Evolutionary conservation across 2,888 invertebrate species (phyloP).

Genomic region (Drepana falcataria): DNA sequence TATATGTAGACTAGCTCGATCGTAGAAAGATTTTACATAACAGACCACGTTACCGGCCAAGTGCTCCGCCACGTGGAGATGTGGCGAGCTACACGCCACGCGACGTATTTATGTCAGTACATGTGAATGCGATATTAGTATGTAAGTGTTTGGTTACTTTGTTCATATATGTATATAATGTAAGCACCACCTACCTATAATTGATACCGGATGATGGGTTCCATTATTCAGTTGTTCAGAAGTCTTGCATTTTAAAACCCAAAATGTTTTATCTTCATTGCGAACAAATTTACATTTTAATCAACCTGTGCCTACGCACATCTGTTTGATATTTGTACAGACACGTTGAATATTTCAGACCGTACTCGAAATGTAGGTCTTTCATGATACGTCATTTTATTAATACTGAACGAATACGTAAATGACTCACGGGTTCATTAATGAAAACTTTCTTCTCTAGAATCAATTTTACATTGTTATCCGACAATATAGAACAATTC

Average conservation of each 20-base stretch:
- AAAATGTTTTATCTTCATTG: constrained; percentile 4
- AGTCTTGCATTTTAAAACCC: too few species aligned
- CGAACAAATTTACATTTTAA: too few species aligned
- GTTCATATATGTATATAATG: constrained; percentile 5
- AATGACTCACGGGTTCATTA: not conserved
- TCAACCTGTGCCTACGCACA: too few species aligned
- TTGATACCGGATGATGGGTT: constrained; percentile 14
- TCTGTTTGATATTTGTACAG: too few species aligned
- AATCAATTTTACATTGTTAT: constrained; percentile 27
- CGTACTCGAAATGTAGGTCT: too few species aligned
- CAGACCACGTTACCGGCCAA: constrained; percentile 38
- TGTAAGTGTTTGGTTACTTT: constrained; percentile 29
- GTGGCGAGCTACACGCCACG: constrained; percentile 24
- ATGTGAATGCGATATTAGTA: constrained; percentile 27
- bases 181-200: constrained; percentile 5
- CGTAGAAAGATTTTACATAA: constrained; percentile 41
- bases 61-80: constrained; percentile 47
- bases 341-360: too few species aligned
- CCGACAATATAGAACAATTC: constrained; percentile 30
- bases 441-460: constrained; percentile 10
- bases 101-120: constrained; percentile 10
- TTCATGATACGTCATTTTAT: too few species aligned
- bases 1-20: constrained; percentile 18
- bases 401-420: too few species aligned
- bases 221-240: constrained; percentile 2